A percentile compares a stretch with the other conserved stretches of the same genome.
Conservation (phyloP, 2,888 invertebrate genomes). For the Archaeoteleia sp. region DNA sequence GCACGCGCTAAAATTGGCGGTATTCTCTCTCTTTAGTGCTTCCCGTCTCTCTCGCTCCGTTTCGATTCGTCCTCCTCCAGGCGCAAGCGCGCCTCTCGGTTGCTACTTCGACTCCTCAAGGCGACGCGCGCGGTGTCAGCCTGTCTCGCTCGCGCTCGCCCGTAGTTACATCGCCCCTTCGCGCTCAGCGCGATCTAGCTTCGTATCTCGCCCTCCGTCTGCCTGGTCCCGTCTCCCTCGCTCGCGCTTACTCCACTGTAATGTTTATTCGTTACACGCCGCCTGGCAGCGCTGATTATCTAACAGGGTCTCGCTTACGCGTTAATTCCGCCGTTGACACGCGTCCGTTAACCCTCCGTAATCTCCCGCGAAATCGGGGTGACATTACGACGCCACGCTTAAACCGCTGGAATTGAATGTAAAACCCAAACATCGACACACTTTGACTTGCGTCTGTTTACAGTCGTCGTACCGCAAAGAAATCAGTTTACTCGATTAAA, state of each 20-base stretch:
- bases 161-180: neutral
- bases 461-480: neutral
- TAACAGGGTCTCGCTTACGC: constrained; percentile 49
- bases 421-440: constrained; percentile 3
- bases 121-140: constrained; percentile 2
- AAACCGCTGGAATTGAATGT: constrained; percentile 30
- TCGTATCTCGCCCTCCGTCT: constrained; percentile 26
- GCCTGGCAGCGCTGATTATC: constrained; percentile 49
- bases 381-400: constrained; percentile 37
- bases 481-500: too few relatives aligned
- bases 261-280: constrained; percentile 52
- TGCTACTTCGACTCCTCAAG: constrained; percentile 22
- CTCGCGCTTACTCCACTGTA: constrained; percentile 5
- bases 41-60: neutral
- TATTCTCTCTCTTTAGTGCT: constrained; percentile 8
- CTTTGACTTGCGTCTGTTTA: neutral
- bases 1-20: constrained; percentile 50
- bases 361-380: constrained; percentile 47
- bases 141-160: constrained; percentile 7
- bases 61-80: neutral
- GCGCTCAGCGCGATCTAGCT: constrained; percentile 15
- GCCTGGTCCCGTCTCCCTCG: constrained; percentile 20
- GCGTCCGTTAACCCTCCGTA: constrained; percentile 50
- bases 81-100: neutral
- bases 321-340: constrained; percentile 47